These are phyloP conservation scores for Pollenia amentaria DNA, from an alignment of 2,888 invertebrate genomes.

Conservation along the genomic window DNA sequence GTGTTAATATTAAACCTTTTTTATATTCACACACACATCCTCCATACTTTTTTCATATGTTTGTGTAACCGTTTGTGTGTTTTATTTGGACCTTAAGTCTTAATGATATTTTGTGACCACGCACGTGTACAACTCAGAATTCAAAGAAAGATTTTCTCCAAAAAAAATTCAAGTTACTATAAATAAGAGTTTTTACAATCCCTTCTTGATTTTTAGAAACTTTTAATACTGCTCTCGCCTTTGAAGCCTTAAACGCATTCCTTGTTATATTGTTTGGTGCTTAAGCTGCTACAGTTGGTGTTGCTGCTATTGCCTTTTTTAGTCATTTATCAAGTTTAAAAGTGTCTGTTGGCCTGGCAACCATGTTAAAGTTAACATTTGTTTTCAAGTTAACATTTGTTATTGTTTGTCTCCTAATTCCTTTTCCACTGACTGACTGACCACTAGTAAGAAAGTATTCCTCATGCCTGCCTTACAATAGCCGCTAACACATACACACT, in stretches of 20 bases:
- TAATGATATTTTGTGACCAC: no score
- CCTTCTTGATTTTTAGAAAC: neutral
- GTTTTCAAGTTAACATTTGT: slow-evolving; percentile 63
- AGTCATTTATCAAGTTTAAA: slow-evolving; percentile 81
- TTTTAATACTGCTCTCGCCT: neutral
- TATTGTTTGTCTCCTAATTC: slow-evolving; percentile 67
- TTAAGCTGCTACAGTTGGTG: slow-evolving; percentile 76
- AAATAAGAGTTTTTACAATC: neutral
- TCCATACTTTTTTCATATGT: no score
- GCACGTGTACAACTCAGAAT: no score
- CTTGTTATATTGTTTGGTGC: slow-evolving; percentile 74
- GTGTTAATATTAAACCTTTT: no score
- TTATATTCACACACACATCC: no score
- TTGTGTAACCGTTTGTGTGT: no score
- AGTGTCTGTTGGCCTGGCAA: slow-evolving; percentile 60
- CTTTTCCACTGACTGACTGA: slow-evolving; percentile 45
- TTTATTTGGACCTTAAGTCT: no score
- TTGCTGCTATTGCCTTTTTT: slow-evolving; percentile 72
- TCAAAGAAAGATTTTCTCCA: no score
- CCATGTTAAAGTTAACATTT: slow-evolving; percentile 64
- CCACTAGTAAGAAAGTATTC: slow-evolving; percentile 31
- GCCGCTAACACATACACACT: slow-evolving; percentile 1
- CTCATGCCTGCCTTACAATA: neutral
- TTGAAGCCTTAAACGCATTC: slow-evolving; percentile 41
- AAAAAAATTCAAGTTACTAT: no score